These are phyloP conservation scores for Drosophila colorata DNA, from an alignment of 2,888 invertebrate genomes.

Conservation along the genomic window DNA sequence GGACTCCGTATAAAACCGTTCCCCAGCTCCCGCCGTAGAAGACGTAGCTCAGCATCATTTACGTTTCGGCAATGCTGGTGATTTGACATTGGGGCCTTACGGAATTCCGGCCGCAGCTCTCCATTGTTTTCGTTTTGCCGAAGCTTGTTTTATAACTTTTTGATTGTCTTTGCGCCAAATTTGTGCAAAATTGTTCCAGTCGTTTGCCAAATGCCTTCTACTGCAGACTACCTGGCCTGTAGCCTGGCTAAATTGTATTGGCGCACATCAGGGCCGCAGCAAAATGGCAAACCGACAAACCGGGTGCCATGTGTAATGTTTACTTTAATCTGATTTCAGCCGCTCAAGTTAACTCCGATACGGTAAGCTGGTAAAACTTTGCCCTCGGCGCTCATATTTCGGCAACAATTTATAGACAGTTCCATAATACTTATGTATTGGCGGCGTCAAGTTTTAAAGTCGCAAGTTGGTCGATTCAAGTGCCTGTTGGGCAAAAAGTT, in stretches of 20 bases:
- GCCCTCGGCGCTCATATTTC: constrained; percentile 56
- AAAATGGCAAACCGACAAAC: background rate
- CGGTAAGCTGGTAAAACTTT: constrained; percentile 57
- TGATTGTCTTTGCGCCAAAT: constrained; percentile 82
- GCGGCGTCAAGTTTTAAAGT: constrained; percentile 47
- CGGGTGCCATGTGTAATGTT: constrained; percentile 63
- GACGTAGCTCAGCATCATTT: constrained; percentile 48
- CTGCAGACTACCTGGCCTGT: constrained; percentile 22
- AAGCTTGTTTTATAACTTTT: constrained; percentile 81
- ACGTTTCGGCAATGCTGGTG: constrained; percentile 29
- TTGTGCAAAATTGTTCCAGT: constrained; percentile 70
- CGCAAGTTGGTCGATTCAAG: constrained; percentile 57
- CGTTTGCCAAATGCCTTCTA: constrained; percentile 48
- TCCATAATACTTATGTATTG: constrained; percentile 30
- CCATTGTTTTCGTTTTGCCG: constrained; percentile 64
- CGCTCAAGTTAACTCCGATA: constrained; percentile 69
- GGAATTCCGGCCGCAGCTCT: constrained; percentile 31
- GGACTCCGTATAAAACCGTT: constrained; percentile 18
- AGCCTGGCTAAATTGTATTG: constrained; percentile 51
- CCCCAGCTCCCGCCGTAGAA: constrained; percentile 3
- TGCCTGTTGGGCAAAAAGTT: constrained; percentile 42
- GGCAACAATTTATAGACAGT: constrained; percentile 66
- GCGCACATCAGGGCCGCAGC: constrained; percentile 27
- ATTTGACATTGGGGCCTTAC: constrained; percentile 51
- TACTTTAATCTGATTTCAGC: constrained; percentile 74